Evolutionary conservation across 1,140 invertebrate species (phyloP), one percentile per base, ranked within the genome.

Genomic region (Drosophila insularis): DNA sequence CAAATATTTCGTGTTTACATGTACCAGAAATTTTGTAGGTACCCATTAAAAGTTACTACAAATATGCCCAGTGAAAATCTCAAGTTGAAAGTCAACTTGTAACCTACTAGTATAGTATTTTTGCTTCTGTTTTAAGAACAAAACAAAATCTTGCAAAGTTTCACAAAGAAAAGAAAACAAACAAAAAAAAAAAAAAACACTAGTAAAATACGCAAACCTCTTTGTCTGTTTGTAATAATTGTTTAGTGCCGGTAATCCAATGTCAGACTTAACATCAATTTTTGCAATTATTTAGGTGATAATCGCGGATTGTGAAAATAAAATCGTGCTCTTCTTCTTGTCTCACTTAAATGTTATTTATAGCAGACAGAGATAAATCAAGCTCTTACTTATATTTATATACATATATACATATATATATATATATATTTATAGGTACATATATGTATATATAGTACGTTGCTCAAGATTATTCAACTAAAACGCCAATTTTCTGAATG

Each of bases 311-410:
- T 50, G 43, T 11, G 43, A 50, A 50, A 50, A 50, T 50, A 21
- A 50, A 46, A 50, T 50, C 43, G 17, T 50, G 43, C 43, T 50
- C 43, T 50, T 50, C 43, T 50, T 50, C 43, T 50, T 50, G 43
- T 50, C 43, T 50, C 43, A 50, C 43, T 21, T 50, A 50, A 50
- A 50, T 50, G 43, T 50, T 50, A 50, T 50, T 50, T 55, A 70
- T 27, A 63, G 31, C 59, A 65, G 37, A 55, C 19, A 65, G 21
- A 56, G 35, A 65, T 39, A 43, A 19, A 21, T 39, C 21, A 37
- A 32, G 10, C 40, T 21, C 31, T 40, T 17, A 63, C 11, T 37
- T 35, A 63, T 50, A 65, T 63, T 17, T 54, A 54, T 53, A 71
- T 63, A n/a, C n/a, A 4, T 5, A 27, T 3, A 17, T 37, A 50